phyloP scores from a whole-genome alignment of 2,113 vertebrate species.

The Sterrhoptilus dennistouni region DNA sequence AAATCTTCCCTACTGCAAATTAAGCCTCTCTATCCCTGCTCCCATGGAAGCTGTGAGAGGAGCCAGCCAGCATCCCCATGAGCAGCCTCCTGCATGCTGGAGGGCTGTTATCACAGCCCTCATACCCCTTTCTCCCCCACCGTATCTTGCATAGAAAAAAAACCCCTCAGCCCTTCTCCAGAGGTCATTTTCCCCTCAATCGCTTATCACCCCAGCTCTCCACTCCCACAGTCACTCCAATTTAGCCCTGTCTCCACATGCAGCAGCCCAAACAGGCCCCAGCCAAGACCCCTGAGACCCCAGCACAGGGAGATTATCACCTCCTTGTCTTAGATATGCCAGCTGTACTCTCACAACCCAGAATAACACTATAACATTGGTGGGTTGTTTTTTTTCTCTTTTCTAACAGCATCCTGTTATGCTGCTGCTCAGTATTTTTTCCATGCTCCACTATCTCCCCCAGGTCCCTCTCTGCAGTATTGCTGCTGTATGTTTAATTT shows the following conservation, averaged over 20 bases:
- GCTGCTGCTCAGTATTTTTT: background rate
- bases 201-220: background rate
- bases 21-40: background rate
- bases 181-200: background rate
- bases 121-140: background rate
- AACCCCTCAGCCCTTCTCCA: background rate
- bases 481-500: background rate
- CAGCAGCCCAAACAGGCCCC: background rate
- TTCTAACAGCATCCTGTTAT: background rate
- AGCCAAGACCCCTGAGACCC: background rate
- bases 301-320: background rate
- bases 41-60: background rate
- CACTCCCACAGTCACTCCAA: background rate
- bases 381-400: background rate
- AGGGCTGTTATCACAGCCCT: background rate
- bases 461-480: slow-evolving; percentile 36
- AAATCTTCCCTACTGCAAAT: slow-evolving; percentile 16
- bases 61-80: background rate
- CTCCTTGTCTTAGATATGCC: background rate
- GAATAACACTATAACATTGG: background rate
- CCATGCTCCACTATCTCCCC: slow-evolving; percentile 41
- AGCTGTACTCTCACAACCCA: background rate
- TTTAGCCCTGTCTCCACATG: background rate
- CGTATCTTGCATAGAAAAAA: slow-evolving; percentile 10
- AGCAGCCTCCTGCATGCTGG: background rate